phyloP scores from a whole-genome alignment of 2,888 invertebrate species.

The Salticus scenicus region DNA sequence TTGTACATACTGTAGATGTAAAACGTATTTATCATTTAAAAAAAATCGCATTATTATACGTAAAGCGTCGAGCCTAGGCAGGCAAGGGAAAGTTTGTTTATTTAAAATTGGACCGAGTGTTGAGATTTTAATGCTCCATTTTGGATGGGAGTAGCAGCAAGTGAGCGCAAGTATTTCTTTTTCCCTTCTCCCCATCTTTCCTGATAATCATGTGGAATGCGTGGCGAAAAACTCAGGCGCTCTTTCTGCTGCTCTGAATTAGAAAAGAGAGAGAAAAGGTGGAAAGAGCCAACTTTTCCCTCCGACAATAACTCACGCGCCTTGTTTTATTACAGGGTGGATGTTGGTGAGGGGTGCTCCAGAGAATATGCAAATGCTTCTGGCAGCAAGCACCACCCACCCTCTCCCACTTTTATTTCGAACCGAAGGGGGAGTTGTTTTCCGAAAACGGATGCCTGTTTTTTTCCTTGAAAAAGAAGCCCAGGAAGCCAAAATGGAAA shows the following conservation, averaged over 20 bases:
- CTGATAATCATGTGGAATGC: conserved; percentile 19
- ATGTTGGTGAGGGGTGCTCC: conserved; percentile 29
- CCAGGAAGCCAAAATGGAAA: conserved; percentile 31
- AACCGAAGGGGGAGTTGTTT: conserved; percentile 42
- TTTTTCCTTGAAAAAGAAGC: conserved; percentile 36
- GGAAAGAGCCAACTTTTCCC: conserved; percentile 59
- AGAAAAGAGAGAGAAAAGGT: conserved; percentile 30
- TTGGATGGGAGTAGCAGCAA: conserved; percentile 6
- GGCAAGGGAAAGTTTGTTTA: neutral
- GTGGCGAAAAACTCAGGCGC: conserved; percentile 4
- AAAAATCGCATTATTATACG: neutral
- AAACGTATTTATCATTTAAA: neutral
- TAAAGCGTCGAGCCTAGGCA: neutral
- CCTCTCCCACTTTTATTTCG: conserved; percentile 49
- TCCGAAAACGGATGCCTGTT: conserved; percentile 1
- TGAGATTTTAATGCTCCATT: conserved; percentile 12
- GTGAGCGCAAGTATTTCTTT: neutral
- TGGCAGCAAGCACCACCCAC: conserved; percentile 53
- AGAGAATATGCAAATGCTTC: conserved; percentile 63
- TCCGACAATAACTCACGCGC: conserved; percentile 61
- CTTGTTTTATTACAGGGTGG: conserved; percentile 52
- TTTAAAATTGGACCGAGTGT: conserved; percentile 2
- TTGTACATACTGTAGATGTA: neutral
- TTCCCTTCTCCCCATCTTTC: neutral
- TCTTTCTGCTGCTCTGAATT: neutral